Base-by-base conservation (phyloP, 2,797 vertebrate species). In the Echeneis naucrates region DNA sequence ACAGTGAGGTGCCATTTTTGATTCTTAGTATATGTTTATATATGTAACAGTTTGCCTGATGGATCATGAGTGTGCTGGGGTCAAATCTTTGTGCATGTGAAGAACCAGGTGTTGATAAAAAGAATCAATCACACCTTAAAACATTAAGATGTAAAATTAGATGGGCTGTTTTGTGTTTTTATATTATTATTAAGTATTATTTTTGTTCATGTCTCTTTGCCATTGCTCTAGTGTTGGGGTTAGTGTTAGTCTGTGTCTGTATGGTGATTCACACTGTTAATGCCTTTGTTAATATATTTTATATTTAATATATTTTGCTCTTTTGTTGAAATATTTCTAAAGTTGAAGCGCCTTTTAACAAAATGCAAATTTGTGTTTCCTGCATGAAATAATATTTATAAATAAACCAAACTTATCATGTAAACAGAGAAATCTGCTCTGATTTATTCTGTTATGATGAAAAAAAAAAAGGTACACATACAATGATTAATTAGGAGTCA, bases 391-490 rank as follows among this genome's bases (percentile, higher is more conserved):
- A 47, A 12, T 32, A 63, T 23, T 14, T 51, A 9, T 47, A 16
- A 68, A 66, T 37, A 65, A 64, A 51, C 4, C 23, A 58, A 21
- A 8, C 6, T 38, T 42, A 33, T 40, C 14, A 61, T 45, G 0
- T 9, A 4, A 16, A 23, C 1, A 17, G 0, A 42, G 2, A 54
- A 27, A 23, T 21, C 64, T 16, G 2, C 13, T 1, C 67, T 23
- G 4, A 52, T 65, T 57, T 48, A 61, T 56, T 52, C n/a, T 16
- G 17, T 33, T 21, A 69, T 5, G 1, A 57, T 33, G 1, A 56
- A 23, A n/a, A 8, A 62, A 38, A 50, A 61, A 50, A 4, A 42
- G 50, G 24, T 26, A 19, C 10, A n/a, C 8, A 53, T n/a, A 13
- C 48, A 16, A 26, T n/a, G 2, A 17, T 21, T 24, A 27, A 9